Evolutionary conservation across 2,797 vertebrate species (phyloP).

Genomic region (Chromobotia macracanthus): DNA sequence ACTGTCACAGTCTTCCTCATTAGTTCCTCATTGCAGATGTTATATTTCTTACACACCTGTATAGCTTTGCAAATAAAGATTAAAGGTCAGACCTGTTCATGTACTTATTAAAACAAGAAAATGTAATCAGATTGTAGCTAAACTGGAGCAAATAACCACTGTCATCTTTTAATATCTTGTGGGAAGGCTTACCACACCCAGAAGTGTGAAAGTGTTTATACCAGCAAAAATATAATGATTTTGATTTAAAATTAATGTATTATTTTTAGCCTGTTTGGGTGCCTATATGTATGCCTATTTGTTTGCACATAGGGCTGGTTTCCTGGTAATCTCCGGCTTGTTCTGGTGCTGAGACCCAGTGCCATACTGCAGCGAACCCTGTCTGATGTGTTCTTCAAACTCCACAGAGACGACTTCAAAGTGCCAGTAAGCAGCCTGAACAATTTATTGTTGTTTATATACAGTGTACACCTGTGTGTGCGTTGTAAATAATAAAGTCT

Average conservation of each 20-base stretch:
- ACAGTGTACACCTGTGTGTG: neutral
- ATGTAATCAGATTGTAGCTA: neutral
- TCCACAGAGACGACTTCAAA: slow-evolving; percentile 95
- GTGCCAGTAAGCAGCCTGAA: slow-evolving; percentile 76
- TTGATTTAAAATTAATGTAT: too few species aligned
- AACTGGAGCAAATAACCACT: too few species aligned
- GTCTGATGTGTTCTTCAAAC: slow-evolving; percentile 89
- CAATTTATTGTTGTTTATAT: neutral
- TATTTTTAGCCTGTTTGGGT: neutral
- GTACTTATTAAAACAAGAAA: too few species aligned
- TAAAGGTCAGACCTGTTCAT: neutral
- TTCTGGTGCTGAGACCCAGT: slow-evolving; percentile 89
- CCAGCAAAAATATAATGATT: too few species aligned
- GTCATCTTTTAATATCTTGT: too few species aligned
- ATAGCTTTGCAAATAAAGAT: neutral
- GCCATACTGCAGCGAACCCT: slow-evolving; percentile 88
- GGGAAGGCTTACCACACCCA: too few species aligned
- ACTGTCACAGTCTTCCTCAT: neutral
- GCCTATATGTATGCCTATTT: neutral
- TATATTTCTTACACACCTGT: neutral
- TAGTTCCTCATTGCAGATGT: neutral
- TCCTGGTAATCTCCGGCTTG: slow-evolving; percentile 87
- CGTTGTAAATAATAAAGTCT: slow-evolving; percentile 6
- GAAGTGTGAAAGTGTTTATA: too few species aligned
- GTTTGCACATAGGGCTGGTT: slow-evolving; percentile 83